phyloP scores from a whole-genome alignment of 2,113 vertebrate species.

The Oncorhynchus gorbuscha region DNA sequence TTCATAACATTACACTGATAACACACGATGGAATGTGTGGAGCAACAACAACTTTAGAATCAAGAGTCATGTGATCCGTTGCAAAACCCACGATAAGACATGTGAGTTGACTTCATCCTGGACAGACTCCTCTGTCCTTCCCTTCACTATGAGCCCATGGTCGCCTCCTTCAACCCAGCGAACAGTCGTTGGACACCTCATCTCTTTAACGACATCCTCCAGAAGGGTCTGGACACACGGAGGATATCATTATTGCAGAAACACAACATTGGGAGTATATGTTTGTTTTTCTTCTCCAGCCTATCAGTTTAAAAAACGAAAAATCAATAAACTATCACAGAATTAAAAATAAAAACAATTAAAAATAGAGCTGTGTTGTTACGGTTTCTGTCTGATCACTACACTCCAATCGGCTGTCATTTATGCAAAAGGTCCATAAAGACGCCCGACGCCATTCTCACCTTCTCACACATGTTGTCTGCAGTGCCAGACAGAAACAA shows the following conservation, averaged over 20 bases:
- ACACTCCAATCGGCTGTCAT: background rate
- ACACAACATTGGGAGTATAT: background rate
- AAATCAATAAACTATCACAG: too few species aligned
- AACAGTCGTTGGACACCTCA: slow-evolving; percentile 79
- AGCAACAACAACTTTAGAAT: too few species aligned
- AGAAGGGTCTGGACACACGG: slow-evolving; percentile 73
- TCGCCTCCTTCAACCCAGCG: slow-evolving; percentile 86
- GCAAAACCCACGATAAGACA: slow-evolving; percentile 81
- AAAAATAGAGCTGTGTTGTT: background rate
- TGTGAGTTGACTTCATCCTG: slow-evolving; percentile 82
- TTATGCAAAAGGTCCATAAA: background rate
- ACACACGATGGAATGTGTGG: too few species aligned
- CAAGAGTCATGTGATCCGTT: background rate
- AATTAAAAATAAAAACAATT: background rate
- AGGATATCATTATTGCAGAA: background rate
- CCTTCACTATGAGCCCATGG: slow-evolving; percentile 85
- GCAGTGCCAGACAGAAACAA: slow-evolving; percentile 89
- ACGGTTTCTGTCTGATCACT: too few species aligned
- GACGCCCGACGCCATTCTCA: slow-evolving; percentile 45
- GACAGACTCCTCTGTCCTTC: slow-evolving; percentile 76
- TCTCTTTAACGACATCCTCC: slow-evolving; percentile 73
- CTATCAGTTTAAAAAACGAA: too few species aligned
- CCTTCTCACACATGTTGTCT: slow-evolving; percentile 91
- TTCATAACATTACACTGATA: too few species aligned
- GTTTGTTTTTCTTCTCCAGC: too few species aligned